These are phyloP conservation scores for Atherinosoma microstoma DNA, from an alignment of 2,797 vertebrate species.

Conservation along the genomic window DNA sequence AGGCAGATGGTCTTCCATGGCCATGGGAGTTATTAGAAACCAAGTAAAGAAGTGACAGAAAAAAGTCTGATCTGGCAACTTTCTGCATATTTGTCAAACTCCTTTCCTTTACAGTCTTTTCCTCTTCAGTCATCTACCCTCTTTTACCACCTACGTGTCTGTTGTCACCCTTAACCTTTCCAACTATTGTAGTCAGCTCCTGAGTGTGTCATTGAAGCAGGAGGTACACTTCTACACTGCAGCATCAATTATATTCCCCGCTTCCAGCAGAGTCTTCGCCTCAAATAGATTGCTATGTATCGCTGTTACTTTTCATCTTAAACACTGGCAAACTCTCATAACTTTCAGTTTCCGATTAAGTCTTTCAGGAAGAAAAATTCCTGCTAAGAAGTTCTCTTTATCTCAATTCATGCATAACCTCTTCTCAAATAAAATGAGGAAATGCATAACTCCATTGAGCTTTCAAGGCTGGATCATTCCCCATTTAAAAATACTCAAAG, in stretches of 20 bases:
- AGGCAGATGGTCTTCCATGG: constrained; percentile 53
- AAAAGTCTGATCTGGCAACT: background rate
- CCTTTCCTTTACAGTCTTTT: background rate
- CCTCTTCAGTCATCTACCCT: background rate
- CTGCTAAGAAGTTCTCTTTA: constrained; percentile 22
- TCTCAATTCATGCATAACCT: constrained; percentile 25
- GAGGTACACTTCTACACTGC: constrained; percentile 19
- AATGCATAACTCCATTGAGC: constrained; percentile 48
- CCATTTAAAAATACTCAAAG: background rate
- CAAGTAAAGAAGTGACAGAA: constrained; percentile 13
- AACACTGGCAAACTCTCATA: constrained; percentile 33
- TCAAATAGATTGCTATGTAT: constrained; percentile 32
- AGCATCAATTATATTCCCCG: constrained; percentile 49
- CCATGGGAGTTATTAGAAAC: constrained; percentile 34
- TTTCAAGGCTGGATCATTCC: constrained; percentile 53
- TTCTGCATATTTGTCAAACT: background rate
- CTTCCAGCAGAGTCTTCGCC: constrained; percentile 20
- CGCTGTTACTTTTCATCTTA: constrained; percentile 55
- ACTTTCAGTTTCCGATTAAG: constrained; percentile 55
- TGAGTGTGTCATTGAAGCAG: constrained; percentile 15
- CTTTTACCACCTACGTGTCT: constrained; percentile 27
- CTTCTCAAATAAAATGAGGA: too few relatives aligned
- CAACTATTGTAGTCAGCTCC: constrained; percentile 25
- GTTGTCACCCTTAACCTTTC: constrained; percentile 46
- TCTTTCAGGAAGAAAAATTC: constrained; percentile 28